Evolutionary conservation across 1,140 invertebrate genomes (phyloP).

Genomic region (Drosophila grimshawi): DNA sequence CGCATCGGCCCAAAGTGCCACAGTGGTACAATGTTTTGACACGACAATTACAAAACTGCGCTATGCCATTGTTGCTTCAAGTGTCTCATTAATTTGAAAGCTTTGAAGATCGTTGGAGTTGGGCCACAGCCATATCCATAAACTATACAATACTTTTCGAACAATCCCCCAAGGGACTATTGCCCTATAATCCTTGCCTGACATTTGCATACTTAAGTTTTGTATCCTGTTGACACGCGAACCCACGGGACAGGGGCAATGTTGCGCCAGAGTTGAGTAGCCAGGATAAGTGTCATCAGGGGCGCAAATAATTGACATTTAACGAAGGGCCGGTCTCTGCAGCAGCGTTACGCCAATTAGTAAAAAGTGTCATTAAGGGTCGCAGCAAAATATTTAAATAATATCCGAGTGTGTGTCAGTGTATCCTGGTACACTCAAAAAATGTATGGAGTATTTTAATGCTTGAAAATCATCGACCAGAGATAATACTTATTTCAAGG

Average conservation of each 20-base stretch:
- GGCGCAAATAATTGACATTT: constrained; percentile 57
- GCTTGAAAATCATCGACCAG: no score
- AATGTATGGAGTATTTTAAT: no score
- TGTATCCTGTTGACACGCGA: constrained; percentile 63
- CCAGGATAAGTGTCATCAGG: constrained; percentile 45
- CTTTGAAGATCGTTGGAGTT: constrained; percentile 24
- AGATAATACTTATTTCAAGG: no score
- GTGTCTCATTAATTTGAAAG: constrained; percentile 69
- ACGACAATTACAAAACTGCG: constrained; percentile 43
- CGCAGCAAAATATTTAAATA: constrained; percentile 13
- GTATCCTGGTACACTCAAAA: no score
- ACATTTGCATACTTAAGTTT: constrained; percentile 67
- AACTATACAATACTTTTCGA: constrained; percentile 31
- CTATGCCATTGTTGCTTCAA: constrained; percentile 44
- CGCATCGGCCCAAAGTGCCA: constrained; percentile 35
- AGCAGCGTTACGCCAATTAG: constrained; percentile 40
- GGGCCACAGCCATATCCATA: constrained; percentile 15
- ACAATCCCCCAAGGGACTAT: constrained; percentile 9
- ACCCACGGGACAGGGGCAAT: neutral
- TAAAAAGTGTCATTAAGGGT: constrained; percentile 39
- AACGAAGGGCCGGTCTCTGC: constrained; percentile 24
- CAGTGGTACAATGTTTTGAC: constrained; percentile 63
- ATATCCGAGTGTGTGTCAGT: neutral
- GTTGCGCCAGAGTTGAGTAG: no score
- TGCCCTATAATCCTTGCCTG: constrained; percentile 53